phyloP scores from a whole-genome alignment of 2,113 vertebrate genomes.

The Psittacara wagleri region DNA sequence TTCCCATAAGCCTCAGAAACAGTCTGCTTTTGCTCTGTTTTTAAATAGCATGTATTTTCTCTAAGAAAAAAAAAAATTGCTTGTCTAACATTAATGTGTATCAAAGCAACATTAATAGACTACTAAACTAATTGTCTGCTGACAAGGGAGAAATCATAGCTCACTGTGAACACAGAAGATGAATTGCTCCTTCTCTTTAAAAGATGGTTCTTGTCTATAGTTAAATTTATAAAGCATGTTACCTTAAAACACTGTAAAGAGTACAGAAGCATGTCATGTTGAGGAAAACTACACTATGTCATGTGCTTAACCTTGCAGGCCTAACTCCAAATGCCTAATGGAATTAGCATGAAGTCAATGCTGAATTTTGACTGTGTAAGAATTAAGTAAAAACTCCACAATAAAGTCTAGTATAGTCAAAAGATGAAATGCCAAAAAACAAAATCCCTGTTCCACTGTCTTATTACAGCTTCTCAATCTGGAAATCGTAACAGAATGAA shows the following conservation, averaged over 20 bases:
- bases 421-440: background rate
- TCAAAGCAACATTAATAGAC: background rate
- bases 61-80: background rate
- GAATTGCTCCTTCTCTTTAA: background rate
- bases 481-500: background rate
- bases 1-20: background rate
- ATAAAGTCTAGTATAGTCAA: background rate
- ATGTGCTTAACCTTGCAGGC: background rate
- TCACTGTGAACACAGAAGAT: background rate
- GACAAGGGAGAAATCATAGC: background rate
- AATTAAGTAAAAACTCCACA: background rate
- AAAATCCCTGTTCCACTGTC: background rate
- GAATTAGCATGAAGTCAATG: background rate
- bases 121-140: background rate
- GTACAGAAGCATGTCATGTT: background rate
- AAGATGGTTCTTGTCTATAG: background rate
- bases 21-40: background rate
- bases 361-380: background rate
- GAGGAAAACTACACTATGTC: background rate
- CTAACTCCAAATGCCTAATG: background rate
- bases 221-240: background rate
- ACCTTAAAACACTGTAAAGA: background rate
- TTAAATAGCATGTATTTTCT: background rate
- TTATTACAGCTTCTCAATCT: background rate
- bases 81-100: background rate